These are phyloP conservation scores for Idris sp. DNA, from an alignment of 1,140 invertebrate genomes.

Conservation along the genomic window DNA sequence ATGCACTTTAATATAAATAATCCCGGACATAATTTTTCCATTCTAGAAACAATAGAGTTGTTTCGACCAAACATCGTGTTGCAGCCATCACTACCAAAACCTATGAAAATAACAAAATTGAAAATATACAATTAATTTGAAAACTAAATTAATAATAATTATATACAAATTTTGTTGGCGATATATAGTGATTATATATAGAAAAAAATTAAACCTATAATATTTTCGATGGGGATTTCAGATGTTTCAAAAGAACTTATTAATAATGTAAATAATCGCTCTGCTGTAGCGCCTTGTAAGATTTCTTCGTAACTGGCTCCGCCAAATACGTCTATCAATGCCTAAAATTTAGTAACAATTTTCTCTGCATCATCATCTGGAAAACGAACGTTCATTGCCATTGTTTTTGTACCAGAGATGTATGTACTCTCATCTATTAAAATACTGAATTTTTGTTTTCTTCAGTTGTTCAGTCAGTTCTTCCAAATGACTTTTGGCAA, in stretches of 20 bases:
- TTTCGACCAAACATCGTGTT: constrained; percentile 70
- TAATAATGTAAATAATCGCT: constrained; percentile 63
- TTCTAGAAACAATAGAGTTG: constrained; percentile 67
- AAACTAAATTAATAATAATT: too few relatives aligned
- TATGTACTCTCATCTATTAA: constrained; percentile 59
- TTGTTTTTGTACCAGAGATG: constrained; percentile 37
- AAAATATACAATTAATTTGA: too few relatives aligned
- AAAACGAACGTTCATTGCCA: constrained; percentile 54
- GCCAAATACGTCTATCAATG: constrained; percentile 66
- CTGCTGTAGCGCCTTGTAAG: constrained; percentile 60
- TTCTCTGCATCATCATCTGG: constrained; percentile 52
- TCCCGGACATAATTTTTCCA: constrained; percentile 62
- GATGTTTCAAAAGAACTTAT: constrained; percentile 58
- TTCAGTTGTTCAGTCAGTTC: too few relatives aligned
- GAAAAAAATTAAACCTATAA: constrained; percentile 60
- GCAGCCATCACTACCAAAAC: constrained; percentile 70
- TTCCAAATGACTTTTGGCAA: constrained; percentile 42
- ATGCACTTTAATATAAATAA: constrained; percentile 72
- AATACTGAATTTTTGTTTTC: constrained; percentile 51
- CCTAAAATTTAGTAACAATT: constrained; percentile 67
- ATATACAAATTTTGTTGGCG: too few relatives aligned
- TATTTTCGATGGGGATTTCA: constrained; percentile 66
- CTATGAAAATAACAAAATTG: too few relatives aligned
- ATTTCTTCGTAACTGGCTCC: constrained; percentile 32
- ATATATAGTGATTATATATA: neutral